phyloP scores from a whole-genome alignment of 2,797 vertebrate genomes.

The Macropodus opercularis region DNA sequence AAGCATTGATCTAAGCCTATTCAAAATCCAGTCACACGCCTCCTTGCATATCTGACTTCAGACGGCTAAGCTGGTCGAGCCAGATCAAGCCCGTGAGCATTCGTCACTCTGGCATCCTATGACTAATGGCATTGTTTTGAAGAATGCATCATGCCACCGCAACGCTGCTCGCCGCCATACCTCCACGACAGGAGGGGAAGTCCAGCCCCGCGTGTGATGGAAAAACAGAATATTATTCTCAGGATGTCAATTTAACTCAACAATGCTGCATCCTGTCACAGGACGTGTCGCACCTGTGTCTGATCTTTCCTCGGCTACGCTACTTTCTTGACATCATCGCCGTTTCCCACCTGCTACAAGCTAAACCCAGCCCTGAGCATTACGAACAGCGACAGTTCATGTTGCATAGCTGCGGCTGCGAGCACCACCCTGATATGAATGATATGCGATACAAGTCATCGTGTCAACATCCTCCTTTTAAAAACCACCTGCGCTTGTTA shows the following conservation, averaged over 20 bases:
- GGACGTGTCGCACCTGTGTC: neutral
- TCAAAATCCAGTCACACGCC: constrained; percentile 9
- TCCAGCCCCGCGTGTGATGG: neutral
- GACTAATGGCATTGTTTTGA: constrained; percentile 51
- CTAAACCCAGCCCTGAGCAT: too few relatives aligned
- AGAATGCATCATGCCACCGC: constrained; percentile 35
- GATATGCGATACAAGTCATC: too few relatives aligned
- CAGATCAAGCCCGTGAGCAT: constrained; percentile 34
- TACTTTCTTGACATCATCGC: too few relatives aligned
- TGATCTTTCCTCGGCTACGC: too few relatives aligned
- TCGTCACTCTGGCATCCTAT: constrained; percentile 38
- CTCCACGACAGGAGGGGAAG: constrained; percentile 21
- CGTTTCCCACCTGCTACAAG: too few relatives aligned
- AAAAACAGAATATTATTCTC: constrained; percentile 19
- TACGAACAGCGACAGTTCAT: too few relatives aligned
- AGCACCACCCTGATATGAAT: too few relatives aligned
- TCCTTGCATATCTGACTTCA: constrained; percentile 13
- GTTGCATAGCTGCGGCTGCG: neutral
- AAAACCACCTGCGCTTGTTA: too few relatives aligned
- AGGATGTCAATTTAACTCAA: constrained; percentile 6
- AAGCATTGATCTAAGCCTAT: neutral
- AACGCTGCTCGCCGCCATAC: constrained; percentile 41
- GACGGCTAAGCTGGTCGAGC: constrained; percentile 31
- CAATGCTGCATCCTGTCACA: neutral
- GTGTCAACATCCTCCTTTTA: too few relatives aligned